Evolutionary conservation across 2,113 vertebrate genomes (phyloP).

Genomic region (Pteropus alecto): DNA sequence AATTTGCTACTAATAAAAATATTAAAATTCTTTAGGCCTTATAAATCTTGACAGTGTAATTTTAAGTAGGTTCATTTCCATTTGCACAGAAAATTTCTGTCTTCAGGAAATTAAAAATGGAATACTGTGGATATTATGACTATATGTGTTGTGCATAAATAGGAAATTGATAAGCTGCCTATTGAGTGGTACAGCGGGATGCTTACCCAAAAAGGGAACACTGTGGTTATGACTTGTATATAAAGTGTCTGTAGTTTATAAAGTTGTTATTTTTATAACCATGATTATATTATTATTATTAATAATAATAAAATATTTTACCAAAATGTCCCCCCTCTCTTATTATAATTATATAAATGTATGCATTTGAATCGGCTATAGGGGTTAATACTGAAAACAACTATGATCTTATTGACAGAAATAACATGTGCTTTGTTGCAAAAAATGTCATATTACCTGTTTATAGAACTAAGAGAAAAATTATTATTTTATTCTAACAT

Average conservation of each 20-base stretch:
- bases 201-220: slow-evolving; percentile 78
- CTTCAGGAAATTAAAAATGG: slow-evolving; percentile 71
- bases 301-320: slow-evolving; percentile 88
- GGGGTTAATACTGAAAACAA: neutral
- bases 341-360: slow-evolving; percentile 29
- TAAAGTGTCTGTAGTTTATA: slow-evolving; percentile 82
- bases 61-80: slow-evolving; percentile 63
- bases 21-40: neutral
- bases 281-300: slow-evolving; percentile 80
- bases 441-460: neutral
- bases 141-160: slow-evolving; percentile 76
- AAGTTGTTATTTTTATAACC: slow-evolving; percentile 88
- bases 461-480: neutral
- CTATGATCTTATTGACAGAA: neutral
- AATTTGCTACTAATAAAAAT: neutral
- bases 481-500: neutral
- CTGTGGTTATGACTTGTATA: slow-evolving; percentile 82
- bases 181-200: slow-evolving; percentile 53
- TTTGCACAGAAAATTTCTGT: slow-evolving; percentile 69
- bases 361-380: neutral
- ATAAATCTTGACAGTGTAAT: slow-evolving; percentile 73
- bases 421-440: neutral
- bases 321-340: slow-evolving; percentile 74
- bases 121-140: slow-evolving; percentile 72
- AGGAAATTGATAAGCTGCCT: slow-evolving; percentile 75